These are phyloP conservation scores for Brachycybe producta DNA, from an alignment of 2,888 invertebrate species.

Conservation along the genomic window DNA sequence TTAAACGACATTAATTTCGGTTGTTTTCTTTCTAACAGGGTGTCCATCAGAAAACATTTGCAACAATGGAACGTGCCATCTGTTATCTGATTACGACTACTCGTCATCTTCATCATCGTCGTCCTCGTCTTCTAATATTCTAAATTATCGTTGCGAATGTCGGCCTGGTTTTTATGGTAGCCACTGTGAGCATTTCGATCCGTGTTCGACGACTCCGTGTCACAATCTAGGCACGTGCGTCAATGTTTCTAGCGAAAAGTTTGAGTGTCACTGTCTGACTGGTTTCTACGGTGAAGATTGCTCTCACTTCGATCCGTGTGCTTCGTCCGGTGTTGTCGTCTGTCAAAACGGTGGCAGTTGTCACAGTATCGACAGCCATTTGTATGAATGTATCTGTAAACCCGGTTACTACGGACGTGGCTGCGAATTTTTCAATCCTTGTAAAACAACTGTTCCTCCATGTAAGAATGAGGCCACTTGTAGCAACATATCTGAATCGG, in stretches of 20 bases:
- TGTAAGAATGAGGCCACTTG: slow-evolving; percentile 30
- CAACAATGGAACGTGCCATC: slow-evolving; percentile 6
- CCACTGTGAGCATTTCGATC: slow-evolving; percentile 1
- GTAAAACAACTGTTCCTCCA: slow-evolving; percentile 23
- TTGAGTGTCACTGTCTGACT: slow-evolving; percentile 21
- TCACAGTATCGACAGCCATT: slow-evolving; percentile 13
- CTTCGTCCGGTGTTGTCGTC: neutral
- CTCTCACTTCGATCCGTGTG: slow-evolving; percentile 19
- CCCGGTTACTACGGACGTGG: slow-evolving; percentile 26
- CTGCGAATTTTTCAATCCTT: slow-evolving; percentile 26
- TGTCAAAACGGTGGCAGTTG: slow-evolving; percentile 22
- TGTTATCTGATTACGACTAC: neutral
- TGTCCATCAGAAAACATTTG: slow-evolving; percentile 3
- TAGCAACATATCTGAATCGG: slow-evolving; percentile 22
- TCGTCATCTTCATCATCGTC: too few relatives aligned
- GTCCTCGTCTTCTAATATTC: too few relatives aligned
- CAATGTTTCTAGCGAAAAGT: neutral
- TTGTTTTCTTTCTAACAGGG: neutral
- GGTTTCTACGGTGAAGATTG: slow-evolving; percentile 21
- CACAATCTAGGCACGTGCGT: slow-evolving; percentile 7
- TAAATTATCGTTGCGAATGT: slow-evolving; percentile 1
- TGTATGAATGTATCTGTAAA: slow-evolving; percentile 25
- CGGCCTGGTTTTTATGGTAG: slow-evolving; percentile 10
- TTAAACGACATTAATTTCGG: too few relatives aligned
- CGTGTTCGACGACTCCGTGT: slow-evolving; percentile 1